Percentiles rank a stretch among this genome's conserved stretches.
phyloP scores from a whole-genome alignment of 2,797 vertebrate genomes.

The Protosalanx chinensis region DNA sequence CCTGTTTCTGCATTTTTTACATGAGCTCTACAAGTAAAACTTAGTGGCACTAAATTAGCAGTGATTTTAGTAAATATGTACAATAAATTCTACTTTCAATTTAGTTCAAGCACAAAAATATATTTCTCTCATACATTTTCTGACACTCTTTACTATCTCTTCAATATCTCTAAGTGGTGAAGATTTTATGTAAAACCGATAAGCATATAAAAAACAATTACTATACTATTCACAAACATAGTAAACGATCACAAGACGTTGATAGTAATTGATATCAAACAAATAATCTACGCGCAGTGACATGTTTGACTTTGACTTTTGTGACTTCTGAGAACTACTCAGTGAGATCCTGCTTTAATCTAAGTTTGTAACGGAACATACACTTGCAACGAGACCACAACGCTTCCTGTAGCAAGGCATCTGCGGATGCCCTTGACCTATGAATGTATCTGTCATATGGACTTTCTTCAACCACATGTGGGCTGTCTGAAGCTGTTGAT shows the following conservation, averaged over 20 bases:
- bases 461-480: not conserved
- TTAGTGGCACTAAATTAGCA: too few species aligned
- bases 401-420: slow-evolving; percentile 2
- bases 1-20: not conserved
- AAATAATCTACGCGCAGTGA: too few species aligned
- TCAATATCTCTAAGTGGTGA: too few species aligned
- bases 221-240: too few species aligned
- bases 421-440: not conserved
- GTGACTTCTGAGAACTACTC: too few species aligned
- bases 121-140: too few species aligned
- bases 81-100: not conserved
- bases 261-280: too few species aligned
- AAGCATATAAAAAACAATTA: too few species aligned
- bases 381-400: not conserved
- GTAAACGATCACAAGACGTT: too few species aligned
- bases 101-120: slow-evolving; percentile 16
- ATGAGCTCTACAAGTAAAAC: not conserved
- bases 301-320: too few species aligned
- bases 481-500: not conserved
- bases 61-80: not conserved
- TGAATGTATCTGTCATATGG: not conserved
- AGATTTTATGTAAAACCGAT: too few species aligned
- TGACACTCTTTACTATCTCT: too few species aligned
- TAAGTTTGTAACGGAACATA: not conserved
- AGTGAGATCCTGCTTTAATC: not conserved